phyloP scores from a whole-genome alignment of 2,888 invertebrate genomes.

The Eudasyphora cyanicolor region DNA sequence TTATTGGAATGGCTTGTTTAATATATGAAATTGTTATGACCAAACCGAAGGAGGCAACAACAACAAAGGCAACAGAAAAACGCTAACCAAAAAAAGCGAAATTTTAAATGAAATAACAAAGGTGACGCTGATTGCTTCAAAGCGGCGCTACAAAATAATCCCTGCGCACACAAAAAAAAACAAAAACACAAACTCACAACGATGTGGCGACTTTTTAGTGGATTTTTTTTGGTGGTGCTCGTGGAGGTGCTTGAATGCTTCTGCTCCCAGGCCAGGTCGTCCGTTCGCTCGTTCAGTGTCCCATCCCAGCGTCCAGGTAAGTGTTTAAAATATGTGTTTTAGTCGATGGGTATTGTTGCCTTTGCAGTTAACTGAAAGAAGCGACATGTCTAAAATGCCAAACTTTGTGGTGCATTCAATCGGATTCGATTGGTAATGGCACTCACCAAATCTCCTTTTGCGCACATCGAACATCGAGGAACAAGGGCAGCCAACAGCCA shows the following conservation, averaged over 20 bases:
- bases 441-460: conserved; percentile 72
- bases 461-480: conserved; percentile 73
- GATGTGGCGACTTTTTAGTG: conserved; percentile 48
- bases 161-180: conserved; percentile 48
- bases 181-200: conserved; percentile 34
- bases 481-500: conserved; percentile 63
- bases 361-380: conserved; percentile 66
- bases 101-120: conserved; percentile 71
- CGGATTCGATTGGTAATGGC: conserved; percentile 76
- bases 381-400: conserved; percentile 72
- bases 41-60: conserved; percentile 14
- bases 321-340: conserved; percentile 74
- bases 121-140: conserved; percentile 80
- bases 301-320: conserved; percentile 75
- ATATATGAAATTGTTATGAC: conserved; percentile 29
- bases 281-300: conserved; percentile 59
- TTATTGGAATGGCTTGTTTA: conserved; percentile 57
- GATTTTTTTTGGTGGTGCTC: background rate
- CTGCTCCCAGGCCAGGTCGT: conserved; percentile 16
- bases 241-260: conserved; percentile 5
- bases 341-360: conserved; percentile 65
- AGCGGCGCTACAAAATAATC: conserved; percentile 76
- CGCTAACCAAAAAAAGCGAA: conserved; percentile 44
- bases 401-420: conserved; percentile 77
- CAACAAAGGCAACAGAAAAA: background rate